Evolutionary conservation across 2,797 vertebrate genomes (phyloP).

Genomic region (Zonotrichia albicollis): DNA sequence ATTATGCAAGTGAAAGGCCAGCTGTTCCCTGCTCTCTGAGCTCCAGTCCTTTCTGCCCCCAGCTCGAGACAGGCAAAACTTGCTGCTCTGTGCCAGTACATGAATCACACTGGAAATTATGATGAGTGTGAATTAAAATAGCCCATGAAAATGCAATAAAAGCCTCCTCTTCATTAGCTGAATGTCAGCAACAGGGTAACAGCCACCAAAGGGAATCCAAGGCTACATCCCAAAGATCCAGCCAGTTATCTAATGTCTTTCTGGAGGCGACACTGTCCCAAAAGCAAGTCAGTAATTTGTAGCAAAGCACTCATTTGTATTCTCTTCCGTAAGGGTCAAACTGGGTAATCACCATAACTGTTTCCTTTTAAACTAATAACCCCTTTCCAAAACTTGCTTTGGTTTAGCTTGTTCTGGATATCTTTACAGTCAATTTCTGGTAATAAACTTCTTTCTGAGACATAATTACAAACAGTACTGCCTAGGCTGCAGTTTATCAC

Average conservation of each 20-base stretch:
- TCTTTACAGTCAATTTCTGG: background rate
- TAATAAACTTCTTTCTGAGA: background rate
- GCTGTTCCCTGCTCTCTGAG: background rate
- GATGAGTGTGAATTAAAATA: background rate
- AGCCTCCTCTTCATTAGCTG: background rate
- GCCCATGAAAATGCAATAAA: background rate
- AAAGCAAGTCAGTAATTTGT: background rate
- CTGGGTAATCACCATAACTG: background rate
- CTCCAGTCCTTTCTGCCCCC: background rate
- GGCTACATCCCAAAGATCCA: background rate
- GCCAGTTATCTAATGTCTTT: background rate
- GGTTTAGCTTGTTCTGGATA: background rate
- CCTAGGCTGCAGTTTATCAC: background rate
- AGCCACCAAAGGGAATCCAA: background rate
- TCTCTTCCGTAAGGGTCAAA: background rate
- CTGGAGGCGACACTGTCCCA: background rate
- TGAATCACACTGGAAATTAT: constrained; percentile 27
- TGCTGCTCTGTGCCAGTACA: background rate
- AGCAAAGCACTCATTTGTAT: background rate
- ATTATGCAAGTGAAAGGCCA: background rate
- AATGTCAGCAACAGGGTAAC: background rate
- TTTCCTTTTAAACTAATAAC: background rate
- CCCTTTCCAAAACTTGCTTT: background rate
- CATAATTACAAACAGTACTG: background rate
- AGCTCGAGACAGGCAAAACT: background rate